Base-by-base conservation (phyloP, 2,888 invertebrate genomes). In the Drosophila anceps region DNA sequence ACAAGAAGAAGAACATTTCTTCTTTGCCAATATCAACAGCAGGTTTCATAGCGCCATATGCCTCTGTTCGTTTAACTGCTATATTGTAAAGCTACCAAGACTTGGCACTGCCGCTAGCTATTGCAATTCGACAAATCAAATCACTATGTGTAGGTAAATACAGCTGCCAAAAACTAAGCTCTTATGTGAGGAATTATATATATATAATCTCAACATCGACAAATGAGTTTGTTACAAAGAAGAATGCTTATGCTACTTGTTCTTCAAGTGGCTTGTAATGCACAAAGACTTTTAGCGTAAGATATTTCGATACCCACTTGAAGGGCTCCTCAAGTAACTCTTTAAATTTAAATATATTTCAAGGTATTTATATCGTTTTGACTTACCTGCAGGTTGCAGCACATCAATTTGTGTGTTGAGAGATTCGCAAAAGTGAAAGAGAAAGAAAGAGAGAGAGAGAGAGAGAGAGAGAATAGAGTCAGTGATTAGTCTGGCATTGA, bases 401-500 rank as follows among this genome's bases (percentile, higher is more conserved):
- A 39, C 37, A 54, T 53, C 51, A 27, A 27, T 24, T 33, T 33
- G 7, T 15, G 7, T 33, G n/a, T 20, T 7, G 13, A 33, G 5
- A n/a, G 7, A 15, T 53, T 35, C n/a, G n/a, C n/a, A 10, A 54
- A 7, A 15, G 24, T 1, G 53, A n/a, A 35, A 27, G 37, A 27
- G 8, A 54, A 15, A 29, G 37, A 24, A 9, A 44, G 7, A 53
- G 15, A 53, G 24, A 24, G 65, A 64, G n/a, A n/a, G n/a, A n/a
- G n/a, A n/a, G n/a, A n/a, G n/a, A 51, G 15, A 53, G 24, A 24
- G 65, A 64, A 31, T n/a, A 61, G 12, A 48, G 54, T 65, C 27
- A 15, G 18, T 33, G 41, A 76, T 78, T 78, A 76, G 74, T 73
- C 6, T 27, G 31, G 27, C 54, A 31, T 41, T 15, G n/a, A 43